Conservation (phyloP, 2,113 vertebrate genomes). For the Sakesphorus luctuosus region DNA sequence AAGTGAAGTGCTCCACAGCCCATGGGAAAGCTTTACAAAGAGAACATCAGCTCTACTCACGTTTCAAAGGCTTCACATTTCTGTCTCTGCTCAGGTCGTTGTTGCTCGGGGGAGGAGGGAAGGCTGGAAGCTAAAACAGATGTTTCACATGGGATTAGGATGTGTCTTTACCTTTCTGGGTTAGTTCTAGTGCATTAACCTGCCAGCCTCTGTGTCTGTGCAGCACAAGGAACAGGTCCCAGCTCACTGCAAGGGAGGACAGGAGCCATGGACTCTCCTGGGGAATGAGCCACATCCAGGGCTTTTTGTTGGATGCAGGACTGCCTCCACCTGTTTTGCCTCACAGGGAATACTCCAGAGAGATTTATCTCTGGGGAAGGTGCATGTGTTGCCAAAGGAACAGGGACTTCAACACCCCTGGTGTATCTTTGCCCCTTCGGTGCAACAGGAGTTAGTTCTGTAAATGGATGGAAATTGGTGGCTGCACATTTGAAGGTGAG, state of each 20-base stretch:
- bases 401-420: background rate
- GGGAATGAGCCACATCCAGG: background rate
- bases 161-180: background rate
- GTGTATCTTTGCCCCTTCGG: background rate
- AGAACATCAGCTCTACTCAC: conserved; percentile 50
- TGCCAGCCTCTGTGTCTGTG: background rate
- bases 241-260: background rate
- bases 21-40: background rate
- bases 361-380: background rate
- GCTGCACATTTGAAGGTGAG: background rate
- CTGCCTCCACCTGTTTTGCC: background rate
- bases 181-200: background rate
- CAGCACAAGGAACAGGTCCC: background rate
- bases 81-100: conserved; percentile 66
- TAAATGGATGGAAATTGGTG: background rate
- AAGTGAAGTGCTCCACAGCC: background rate
- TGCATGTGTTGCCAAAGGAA: background rate
- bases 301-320: background rate
- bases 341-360: background rate
- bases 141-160: background rate
- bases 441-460: background rate
- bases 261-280: background rate
- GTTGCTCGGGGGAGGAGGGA: conserved; percentile 50
- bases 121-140: conserved; percentile 52
- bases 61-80: conserved; percentile 63